These are phyloP conservation scores for Austrolebias charrua DNA, from an alignment of 2,797 vertebrate species.

Conservation along the genomic window DNA sequence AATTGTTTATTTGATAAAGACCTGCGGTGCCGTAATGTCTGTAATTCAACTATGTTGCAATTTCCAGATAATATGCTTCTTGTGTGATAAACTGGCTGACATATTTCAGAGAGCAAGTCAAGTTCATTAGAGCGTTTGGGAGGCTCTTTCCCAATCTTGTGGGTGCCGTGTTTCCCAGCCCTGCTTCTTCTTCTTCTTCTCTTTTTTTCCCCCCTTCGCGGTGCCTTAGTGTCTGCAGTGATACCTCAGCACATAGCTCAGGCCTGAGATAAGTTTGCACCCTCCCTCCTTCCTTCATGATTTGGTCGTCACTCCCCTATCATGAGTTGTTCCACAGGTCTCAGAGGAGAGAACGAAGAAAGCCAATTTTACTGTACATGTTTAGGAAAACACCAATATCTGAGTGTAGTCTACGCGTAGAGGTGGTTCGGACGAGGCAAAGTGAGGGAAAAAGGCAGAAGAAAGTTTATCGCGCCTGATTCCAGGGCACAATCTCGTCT, in stretches of 20 bases:
- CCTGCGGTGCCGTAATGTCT: conserved; percentile 95
- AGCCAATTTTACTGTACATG: conserved; percentile 1
- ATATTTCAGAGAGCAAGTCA: conserved; percentile 83
- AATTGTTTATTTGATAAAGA: conserved; percentile 85
- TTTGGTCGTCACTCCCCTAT: conserved; percentile 86
- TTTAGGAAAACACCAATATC: background rate
- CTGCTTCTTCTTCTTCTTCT: conserved; percentile 50
- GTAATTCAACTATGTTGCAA: conserved; percentile 82
- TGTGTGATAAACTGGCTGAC: conserved; percentile 93
- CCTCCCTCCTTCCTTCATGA: conserved; percentile 74
- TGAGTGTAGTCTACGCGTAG: background rate
- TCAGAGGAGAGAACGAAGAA: conserved; percentile 18
- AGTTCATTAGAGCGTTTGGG: conserved; percentile 88
- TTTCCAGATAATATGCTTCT: conserved; percentile 90
- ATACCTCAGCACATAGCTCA: conserved; percentile 98
- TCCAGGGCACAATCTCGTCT: conserved; percentile 89
- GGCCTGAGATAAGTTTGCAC: conserved; percentile 91
- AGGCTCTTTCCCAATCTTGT: conserved; percentile 78
- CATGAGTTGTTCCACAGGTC: conserved; percentile 73
- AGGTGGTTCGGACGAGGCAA: background rate
- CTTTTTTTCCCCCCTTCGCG: conserved; percentile 62
- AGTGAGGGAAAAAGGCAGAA: conserved; percentile 1
- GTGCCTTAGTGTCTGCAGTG: conserved; percentile 95
- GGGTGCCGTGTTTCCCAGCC: conserved; percentile 74
- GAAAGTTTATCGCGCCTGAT: conserved; percentile 63